phyloP scores from a whole-genome alignment of 2,113 vertebrate genomes.

The Neotragus pygmaeus region DNA sequence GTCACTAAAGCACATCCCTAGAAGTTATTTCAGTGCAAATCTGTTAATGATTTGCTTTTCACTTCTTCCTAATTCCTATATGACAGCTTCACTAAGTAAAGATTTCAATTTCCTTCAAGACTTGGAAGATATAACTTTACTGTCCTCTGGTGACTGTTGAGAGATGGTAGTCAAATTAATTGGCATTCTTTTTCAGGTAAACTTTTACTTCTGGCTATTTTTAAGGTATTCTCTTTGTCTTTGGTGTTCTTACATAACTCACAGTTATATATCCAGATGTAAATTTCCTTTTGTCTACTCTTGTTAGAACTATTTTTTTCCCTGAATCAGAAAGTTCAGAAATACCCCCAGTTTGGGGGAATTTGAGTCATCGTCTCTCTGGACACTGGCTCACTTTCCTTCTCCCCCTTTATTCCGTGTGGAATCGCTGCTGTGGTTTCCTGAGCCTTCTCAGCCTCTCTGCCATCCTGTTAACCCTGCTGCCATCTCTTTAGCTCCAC shows the following conservation, averaged over 20 bases:
- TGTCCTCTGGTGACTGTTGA: not conserved
- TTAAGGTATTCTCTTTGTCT: not conserved
- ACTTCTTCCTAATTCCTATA: not conserved
- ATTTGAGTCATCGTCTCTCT: not conserved
- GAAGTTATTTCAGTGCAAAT: not conserved
- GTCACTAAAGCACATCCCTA: not conserved
- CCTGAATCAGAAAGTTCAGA: not conserved
- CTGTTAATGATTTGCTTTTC: not conserved
- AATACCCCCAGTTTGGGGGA: not conserved
- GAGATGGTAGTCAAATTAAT: not conserved
- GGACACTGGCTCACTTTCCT: no score
- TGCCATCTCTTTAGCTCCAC: not conserved
- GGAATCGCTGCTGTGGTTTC: no score
- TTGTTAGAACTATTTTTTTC: not conserved
- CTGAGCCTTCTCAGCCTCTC: not conserved
- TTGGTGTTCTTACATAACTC: not conserved
- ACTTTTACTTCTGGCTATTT: not conserved
- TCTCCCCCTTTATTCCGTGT: accelerated
- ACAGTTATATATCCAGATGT: not conserved
- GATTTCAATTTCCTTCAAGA: not conserved
- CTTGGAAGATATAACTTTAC: not conserved
- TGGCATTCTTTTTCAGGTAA: not conserved
- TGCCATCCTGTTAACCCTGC: not conserved
- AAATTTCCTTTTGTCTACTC: not conserved
- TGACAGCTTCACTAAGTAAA: not conserved